These are phyloP conservation scores for Mercenaria mercenaria DNA, from an alignment of 1,140 invertebrate genomes.

Conservation along the genomic window DNA sequence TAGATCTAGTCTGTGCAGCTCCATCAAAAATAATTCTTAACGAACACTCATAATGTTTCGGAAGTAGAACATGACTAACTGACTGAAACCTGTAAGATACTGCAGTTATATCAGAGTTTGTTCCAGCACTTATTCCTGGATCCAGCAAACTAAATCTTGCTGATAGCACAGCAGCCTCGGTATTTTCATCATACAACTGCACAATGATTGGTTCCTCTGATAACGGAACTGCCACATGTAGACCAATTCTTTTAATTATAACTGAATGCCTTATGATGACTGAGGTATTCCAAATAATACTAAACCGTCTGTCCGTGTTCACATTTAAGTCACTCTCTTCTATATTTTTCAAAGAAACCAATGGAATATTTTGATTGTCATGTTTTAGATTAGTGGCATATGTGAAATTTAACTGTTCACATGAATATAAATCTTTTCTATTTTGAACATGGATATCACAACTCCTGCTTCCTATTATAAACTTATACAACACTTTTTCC, in stretches of 20 bases:
- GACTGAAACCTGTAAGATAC: slow-evolving; percentile 41
- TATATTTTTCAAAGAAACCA: not conserved
- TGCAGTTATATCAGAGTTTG: not conserved
- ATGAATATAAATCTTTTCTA: slow-evolving; percentile 51
- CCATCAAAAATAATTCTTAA: slow-evolving; percentile 31
- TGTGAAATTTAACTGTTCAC: slow-evolving; percentile 26
- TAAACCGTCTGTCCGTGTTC: not conserved
- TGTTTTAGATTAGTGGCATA: not conserved
- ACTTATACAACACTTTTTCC: slow-evolving; percentile 34
- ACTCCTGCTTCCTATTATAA: slow-evolving; percentile 58
- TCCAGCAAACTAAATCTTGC: slow-evolving; percentile 13
- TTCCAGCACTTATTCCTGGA: not conserved
- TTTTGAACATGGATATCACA: slow-evolving; percentile 47
- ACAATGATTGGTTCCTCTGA: not conserved
- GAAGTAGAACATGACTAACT: slow-evolving; percentile 38
- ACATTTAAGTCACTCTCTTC: not conserved
- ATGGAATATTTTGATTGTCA: not conserved
- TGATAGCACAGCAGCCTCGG: slow-evolving; percentile 23
- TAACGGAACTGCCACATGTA: slow-evolving; percentile 9
- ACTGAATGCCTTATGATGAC: slow-evolving; percentile 56
- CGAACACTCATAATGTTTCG: slow-evolving; percentile 63
- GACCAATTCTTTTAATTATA: slow-evolving; percentile 46
- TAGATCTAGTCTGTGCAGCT: not conserved
- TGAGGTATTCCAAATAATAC: slow-evolving; percentile 13
- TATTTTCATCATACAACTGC: slow-evolving; percentile 24